Conservation (phyloP, 2,113 vertebrate genomes). For the Malurus melanocephalus region DNA sequence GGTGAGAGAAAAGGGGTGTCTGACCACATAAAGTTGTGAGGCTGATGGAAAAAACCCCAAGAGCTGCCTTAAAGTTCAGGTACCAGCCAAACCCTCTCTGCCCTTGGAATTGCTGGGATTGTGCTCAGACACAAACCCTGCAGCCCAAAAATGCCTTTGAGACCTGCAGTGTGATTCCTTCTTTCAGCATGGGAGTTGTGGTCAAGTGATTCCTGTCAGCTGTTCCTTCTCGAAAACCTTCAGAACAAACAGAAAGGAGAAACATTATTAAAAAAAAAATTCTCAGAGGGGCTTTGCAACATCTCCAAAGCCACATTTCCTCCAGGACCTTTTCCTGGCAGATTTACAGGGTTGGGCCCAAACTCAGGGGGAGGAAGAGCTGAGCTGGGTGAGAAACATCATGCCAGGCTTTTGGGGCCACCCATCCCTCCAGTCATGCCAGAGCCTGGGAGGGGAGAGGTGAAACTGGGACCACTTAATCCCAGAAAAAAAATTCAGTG, state of each 20-base stretch:
- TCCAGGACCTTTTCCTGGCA: not conserved
- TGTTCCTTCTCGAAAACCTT: fast-evolving
- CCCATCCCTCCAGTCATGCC: not conserved
- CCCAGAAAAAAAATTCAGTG: not conserved
- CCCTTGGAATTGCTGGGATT: not conserved
- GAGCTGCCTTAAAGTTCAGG: not conserved
- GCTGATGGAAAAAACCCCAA: not conserved
- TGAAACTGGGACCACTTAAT: not conserved
- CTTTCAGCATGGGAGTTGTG: not conserved
- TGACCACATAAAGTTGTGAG: fast-evolving
- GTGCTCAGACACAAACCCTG: fast-evolving
- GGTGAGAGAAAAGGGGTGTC: not conserved
- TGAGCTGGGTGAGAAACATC: not conserved
- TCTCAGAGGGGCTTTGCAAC: not conserved
- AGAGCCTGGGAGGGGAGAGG: not conserved
- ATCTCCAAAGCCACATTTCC: not conserved
- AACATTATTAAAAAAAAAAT: not conserved
- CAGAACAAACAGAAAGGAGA: not conserved
- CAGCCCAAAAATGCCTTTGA: not conserved
- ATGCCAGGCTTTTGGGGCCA: not conserved
- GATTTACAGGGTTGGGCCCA: not conserved
- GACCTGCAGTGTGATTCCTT: not conserved
- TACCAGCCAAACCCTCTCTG: not conserved
- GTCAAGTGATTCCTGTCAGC: not conserved
- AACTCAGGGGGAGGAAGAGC: not conserved